A percentile compares a stretch with the other conserved stretches of the same genome.
Conservation (phyloP, 2,113 vertebrate genomes). For the Zosterops pallidus region DNA sequence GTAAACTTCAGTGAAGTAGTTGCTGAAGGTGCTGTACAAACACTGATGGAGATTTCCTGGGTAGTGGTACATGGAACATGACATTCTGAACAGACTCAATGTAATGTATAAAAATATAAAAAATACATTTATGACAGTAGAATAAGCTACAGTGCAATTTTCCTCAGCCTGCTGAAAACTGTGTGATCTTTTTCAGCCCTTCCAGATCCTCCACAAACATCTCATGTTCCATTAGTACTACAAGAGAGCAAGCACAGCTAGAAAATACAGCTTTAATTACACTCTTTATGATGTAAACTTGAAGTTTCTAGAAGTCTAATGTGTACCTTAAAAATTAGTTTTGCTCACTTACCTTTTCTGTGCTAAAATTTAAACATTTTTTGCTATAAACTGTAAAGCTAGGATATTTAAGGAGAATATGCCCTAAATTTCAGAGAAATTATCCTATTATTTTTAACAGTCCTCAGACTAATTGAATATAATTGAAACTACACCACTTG, state of each 20-base stretch:
- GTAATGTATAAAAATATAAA: conserved; percentile 39
- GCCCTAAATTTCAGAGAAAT: background rate
- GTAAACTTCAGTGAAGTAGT: conserved; percentile 10
- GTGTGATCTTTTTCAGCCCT: background rate
- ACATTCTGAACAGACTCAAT: background rate
- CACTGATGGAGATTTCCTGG: background rate
- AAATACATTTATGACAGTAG: background rate
- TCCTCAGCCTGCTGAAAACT: background rate
- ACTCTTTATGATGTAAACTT: background rate
- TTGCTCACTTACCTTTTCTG: background rate
- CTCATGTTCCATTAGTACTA: background rate
- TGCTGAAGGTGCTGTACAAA: conserved; percentile 8
- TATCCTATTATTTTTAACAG: background rate
- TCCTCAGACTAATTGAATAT: background rate
- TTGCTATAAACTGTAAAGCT: background rate
- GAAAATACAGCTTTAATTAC: background rate
- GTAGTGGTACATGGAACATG: background rate
- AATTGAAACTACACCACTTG: background rate
- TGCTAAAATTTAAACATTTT: background rate
- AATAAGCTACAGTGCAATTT: conserved; percentile 47
- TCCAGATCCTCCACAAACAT: background rate
- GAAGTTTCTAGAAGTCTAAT: background rate
- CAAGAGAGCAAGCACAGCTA: background rate
- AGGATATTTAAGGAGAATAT: background rate
- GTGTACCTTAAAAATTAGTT: background rate